phyloP scores from a whole-genome alignment of 2,113 vertebrate genomes.

The Amblyornis subalaris region DNA sequence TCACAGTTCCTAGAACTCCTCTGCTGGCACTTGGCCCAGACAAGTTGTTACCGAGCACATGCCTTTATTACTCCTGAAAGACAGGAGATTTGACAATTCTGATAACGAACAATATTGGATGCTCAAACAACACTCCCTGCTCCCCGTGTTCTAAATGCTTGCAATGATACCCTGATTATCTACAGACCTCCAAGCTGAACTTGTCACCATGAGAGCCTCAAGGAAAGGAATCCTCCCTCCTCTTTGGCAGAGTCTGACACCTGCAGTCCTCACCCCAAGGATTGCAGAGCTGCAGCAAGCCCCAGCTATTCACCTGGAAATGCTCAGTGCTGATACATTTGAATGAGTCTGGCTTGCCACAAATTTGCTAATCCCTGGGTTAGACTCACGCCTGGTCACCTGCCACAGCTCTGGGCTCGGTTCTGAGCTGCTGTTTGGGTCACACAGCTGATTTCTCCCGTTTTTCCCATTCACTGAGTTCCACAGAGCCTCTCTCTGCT shows the following conservation, averaged over 20 bases:
- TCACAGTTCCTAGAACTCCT: not conserved
- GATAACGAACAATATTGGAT: not conserved
- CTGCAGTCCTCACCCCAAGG: rapidly evolving
- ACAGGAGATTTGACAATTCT: not conserved
- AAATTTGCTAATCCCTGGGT: not conserved
- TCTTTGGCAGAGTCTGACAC: not conserved
- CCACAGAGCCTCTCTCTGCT: not conserved
- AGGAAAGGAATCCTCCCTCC: not conserved
- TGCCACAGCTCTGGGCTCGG: not conserved
- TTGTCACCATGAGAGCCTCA: not conserved
- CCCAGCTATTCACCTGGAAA: not conserved
- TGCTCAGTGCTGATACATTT: not conserved
- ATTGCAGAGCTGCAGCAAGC: not conserved
- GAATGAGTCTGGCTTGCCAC: not conserved
- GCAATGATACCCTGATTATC: not conserved
- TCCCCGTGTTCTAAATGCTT: not conserved
- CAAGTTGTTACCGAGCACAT: not conserved
- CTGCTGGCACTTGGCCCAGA: not conserved
- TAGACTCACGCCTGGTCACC: rapidly evolving
- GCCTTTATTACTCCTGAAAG: not conserved
- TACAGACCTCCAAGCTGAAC: not conserved
- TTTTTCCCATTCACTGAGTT: not conserved
- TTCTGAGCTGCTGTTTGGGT: not conserved
- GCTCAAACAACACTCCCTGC: not conserved
- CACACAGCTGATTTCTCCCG: not conserved